A percentile compares a stretch with the other conserved stretches of the same genome.
Conservation (phyloP, 2,113 vertebrate genomes). For the Boleophthalmus pectinirostris region DNA sequence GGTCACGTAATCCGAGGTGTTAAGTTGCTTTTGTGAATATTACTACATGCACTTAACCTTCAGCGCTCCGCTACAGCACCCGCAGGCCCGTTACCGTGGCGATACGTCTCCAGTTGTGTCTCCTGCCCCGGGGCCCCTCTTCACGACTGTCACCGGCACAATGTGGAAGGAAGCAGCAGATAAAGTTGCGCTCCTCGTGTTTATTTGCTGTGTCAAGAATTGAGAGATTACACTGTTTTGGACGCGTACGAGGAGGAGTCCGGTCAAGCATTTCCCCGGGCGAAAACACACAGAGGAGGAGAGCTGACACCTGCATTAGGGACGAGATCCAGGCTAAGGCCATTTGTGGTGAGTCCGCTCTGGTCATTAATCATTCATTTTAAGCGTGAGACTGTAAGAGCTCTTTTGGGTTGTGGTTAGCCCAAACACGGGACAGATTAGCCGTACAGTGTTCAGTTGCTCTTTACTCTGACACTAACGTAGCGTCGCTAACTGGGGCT, state of each 20-base stretch:
- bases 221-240: constrained; percentile 82
- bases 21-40: constrained; percentile 69
- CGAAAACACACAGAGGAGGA: constrained; percentile 72
- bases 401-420: constrained; percentile 35
- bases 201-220: constrained; percentile 85
- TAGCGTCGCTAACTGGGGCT: constrained; percentile 9
- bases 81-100: constrained; percentile 66
- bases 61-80: constrained; percentile 54
- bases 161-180: constrained; percentile 81
- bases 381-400: constrained; percentile 43
- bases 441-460: constrained; percentile 17
- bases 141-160: constrained; percentile 74
- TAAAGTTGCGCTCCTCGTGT: constrained; percentile 79
- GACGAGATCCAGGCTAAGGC: constrained; percentile 58
- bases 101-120: constrained; percentile 66
- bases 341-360: constrained; percentile 58
- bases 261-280: constrained; percentile 78
- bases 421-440: constrained; percentile 14
- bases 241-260: constrained; percentile 71
- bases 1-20: constrained; percentile 59
- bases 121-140: constrained; percentile 44
- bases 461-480: background rate
- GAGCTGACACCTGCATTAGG: constrained; percentile 72
- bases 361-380: constrained; percentile 73
- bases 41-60: constrained; percentile 75